Base-by-base conservation (phyloP, 2,888 invertebrate species). In the Callimorpha dominula region DNA sequence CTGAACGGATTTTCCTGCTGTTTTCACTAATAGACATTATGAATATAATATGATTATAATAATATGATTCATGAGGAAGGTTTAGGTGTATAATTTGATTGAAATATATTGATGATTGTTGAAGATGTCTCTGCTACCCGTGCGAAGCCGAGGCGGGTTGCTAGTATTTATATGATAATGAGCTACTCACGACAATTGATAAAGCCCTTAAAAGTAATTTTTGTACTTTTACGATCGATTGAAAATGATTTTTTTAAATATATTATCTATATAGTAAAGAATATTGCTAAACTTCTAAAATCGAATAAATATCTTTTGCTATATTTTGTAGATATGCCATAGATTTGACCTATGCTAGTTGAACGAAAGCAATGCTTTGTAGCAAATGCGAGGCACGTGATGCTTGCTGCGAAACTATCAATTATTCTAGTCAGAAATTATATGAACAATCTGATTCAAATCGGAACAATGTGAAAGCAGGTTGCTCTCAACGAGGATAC, bases 401-500 rank as follows among this genome's bases (percentile, higher is more conserved):
- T 57, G 74, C 20, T 43, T 15, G 12, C n/a, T 57, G 14, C 64
- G 63, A 73, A 69, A 70, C 68, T 71, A 74, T 82, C 77, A 80
- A 82, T 77, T 80, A 78, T 73, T 75, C 65, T 72, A 72, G 72
- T 71, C 74, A 76, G 77, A 65, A 65, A 71, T 80, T 71, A 74
- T 75, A 76, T 76, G 67, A 70, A 74, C 77, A 80, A 76, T 80
- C 69, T 75, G 74, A 71, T 76, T 65, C 20, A 73, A 68, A 68
- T 75, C 62, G 52, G 63, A 74, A 78, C 80, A 78, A 73, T 73
- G 64, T 69, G 40, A 72, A 65, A 68, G 52, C 62, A 64, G 52
- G 60, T 67, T 69, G 64, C 70, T 72, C 62, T 67, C 69, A 77
- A 71, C 70, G 71, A 68, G 75, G 65, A 66, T 71, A 71, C 78